Percentiles rank a stretch among this genome's conserved stretches.
Conservation (phyloP, 1,140 invertebrate species). For the Nasonia vitripennis region DNA sequence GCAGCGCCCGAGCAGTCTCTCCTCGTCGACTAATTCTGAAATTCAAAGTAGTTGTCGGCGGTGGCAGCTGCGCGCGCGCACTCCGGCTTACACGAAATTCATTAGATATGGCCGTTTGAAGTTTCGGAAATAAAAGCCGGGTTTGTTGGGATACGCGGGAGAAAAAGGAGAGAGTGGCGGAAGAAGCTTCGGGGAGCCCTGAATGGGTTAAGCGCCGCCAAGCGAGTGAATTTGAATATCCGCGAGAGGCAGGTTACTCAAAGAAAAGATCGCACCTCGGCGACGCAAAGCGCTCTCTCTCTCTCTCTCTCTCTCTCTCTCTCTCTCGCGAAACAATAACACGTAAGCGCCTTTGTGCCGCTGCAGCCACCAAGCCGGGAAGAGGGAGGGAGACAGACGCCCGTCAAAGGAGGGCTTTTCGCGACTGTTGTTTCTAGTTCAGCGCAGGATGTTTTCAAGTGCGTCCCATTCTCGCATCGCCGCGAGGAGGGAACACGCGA, state of each 20-base stretch:
- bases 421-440: constrained; percentile 38
- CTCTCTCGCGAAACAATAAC: constrained; percentile 25
- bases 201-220: not conserved
- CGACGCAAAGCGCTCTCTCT: not conserved
- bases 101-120: not conserved
- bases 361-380: not conserved
- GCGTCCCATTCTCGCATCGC: not conserved
- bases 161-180: too few relatives aligned
- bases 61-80: not conserved
- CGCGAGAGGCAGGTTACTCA: not conserved
- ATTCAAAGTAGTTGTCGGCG: not conserved
- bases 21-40: not conserved
- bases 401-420: constrained; percentile 28
- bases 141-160: too few relatives aligned
- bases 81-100: not conserved
- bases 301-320: too few relatives aligned
- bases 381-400: constrained; percentile 25
- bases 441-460: constrained; percentile 35
- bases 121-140: not conserved
- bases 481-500: not conserved
- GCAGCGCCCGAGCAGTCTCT: not conserved
- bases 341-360: constrained; percentile 34
- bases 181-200: not conserved
- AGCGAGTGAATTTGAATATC: constrained; percentile 24
- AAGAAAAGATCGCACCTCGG: constrained; percentile 45